Conservation (phyloP, 2,888 invertebrate genomes). For the Drosophila anceps region DNA sequence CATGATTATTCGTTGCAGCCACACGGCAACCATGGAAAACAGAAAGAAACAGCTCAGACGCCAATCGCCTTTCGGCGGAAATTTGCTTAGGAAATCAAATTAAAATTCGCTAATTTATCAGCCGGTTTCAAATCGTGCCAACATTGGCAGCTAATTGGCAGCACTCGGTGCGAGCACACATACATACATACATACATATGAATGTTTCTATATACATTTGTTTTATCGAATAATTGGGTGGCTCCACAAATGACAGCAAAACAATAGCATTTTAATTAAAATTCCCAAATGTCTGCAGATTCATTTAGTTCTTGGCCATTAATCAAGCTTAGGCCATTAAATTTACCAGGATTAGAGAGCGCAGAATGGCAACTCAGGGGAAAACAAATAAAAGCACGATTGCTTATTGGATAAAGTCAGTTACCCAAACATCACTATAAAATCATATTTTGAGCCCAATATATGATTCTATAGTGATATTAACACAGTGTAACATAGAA, state of each 20-base stretch:
- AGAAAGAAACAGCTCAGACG: slow-evolving; percentile 1
- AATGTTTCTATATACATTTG: slow-evolving; percentile 3
- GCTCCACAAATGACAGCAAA: slow-evolving; percentile 19
- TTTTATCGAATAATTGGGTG: slow-evolving; percentile 10
- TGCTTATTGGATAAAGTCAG: slow-evolving; percentile 12
- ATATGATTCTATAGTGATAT: slow-evolving; percentile 35
- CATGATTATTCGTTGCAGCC: slow-evolving; percentile 55
- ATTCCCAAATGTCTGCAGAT: slow-evolving; percentile 56
- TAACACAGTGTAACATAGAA: neutral
- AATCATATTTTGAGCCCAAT: slow-evolving; percentile 43
- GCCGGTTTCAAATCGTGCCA: slow-evolving; percentile 40
- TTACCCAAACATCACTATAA: too few relatives aligned
- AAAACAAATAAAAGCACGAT: slow-evolving; percentile 19
- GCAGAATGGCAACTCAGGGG: neutral
- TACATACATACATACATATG: neutral
- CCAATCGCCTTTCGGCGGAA: slow-evolving; percentile 56
- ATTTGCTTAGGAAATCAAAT: slow-evolving; percentile 77
- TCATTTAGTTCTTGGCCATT: slow-evolving; percentile 53
- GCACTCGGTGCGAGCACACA: neutral
- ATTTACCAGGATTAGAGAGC: slow-evolving; percentile 16
- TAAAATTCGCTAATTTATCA: slow-evolving; percentile 72
- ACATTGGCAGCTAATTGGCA: slow-evolving; percentile 56
- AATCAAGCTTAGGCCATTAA: slow-evolving; percentile 68
- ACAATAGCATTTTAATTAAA: slow-evolving; percentile 74
- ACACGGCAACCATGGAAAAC: slow-evolving; percentile 24